Conservation (phyloP, 2,113 vertebrate species). For the Apodemus sylvaticus region DNA sequence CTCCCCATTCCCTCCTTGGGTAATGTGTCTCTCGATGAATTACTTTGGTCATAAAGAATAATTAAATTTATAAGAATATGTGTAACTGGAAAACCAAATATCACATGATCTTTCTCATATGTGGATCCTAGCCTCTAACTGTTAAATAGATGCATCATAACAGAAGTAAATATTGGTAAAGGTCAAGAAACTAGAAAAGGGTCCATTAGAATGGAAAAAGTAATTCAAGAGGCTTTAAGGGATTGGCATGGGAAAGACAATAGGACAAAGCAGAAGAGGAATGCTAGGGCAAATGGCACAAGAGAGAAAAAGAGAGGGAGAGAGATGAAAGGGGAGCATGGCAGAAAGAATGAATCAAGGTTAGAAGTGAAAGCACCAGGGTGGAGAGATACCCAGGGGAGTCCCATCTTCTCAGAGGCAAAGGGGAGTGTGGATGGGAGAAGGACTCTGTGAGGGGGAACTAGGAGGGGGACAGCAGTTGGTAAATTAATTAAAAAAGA, state of each 20-base stretch:
- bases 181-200: neutral
- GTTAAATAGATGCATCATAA: neutral
- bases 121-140: neutral
- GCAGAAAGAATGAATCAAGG: neutral
- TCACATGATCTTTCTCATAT: neutral
- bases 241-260: neutral
- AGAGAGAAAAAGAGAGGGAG: neutral
- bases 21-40: neutral
- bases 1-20: neutral
- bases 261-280: neutral
- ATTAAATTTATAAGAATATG: neutral
- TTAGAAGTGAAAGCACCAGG: neutral
- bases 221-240: neutral
- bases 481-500: neutral
- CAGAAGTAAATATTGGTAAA: neutral
- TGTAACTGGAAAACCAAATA: neutral
- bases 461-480: no score
- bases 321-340: neutral
- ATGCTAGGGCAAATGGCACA: neutral
- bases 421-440: no score
- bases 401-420: no score
- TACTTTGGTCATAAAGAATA: neutral
- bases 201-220: no score
- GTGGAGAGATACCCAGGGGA: no score
- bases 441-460: no score